Base-by-base conservation (phyloP, 1,140 invertebrate genomes). In the Lordiphosa collinella region DNA sequence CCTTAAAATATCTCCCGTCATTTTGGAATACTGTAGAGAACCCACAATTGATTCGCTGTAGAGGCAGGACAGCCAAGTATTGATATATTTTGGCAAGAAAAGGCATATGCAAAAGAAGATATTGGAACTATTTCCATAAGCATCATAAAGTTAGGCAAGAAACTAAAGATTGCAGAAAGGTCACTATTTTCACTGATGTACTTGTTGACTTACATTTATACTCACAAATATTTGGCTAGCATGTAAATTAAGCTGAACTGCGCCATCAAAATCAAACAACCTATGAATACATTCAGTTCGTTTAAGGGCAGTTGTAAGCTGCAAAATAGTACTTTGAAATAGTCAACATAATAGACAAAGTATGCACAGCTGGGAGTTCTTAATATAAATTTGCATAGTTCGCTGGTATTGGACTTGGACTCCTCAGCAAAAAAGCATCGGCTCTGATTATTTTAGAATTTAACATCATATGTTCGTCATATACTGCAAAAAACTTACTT, bases 151-250 rank as follows among this genome's bases (percentile, higher is more conserved):
- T 47, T 47, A 2, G 44, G 44, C 11, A 47, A 7, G 31, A 47
- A 47, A 34, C 44, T 47, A 13, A 32, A 47, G 13, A 8, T 9
- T 8, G 10, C 2, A 43, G 10, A 43, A 16, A 43, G 9, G 14
- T 1, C 7, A 43, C 14, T 9, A 9, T 4, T 3, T 14, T 14
- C 11, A 13, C 18, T 18, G 18, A 18, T 4, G 18, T 18, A 2
- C 18, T n/a, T 37, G 12, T 13, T 4, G 4, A 16, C 37, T 40
- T 9, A 14, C 6, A 14, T 16, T n/a, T 25, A 44, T 47, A 47
- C 44, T 47, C 29, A 47, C 44, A 32, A 47, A 12, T 47, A 47
- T 32, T 34, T 47, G 2, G 13, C 29, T 13, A 34, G 6, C 44
- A 47, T 34, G 12, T 47, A 47, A 13, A 47, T 32, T 4, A 47